Evolutionary conservation across 2,888 invertebrate genomes (phyloP).

Genomic region (Latheticus oryzae): DNA sequence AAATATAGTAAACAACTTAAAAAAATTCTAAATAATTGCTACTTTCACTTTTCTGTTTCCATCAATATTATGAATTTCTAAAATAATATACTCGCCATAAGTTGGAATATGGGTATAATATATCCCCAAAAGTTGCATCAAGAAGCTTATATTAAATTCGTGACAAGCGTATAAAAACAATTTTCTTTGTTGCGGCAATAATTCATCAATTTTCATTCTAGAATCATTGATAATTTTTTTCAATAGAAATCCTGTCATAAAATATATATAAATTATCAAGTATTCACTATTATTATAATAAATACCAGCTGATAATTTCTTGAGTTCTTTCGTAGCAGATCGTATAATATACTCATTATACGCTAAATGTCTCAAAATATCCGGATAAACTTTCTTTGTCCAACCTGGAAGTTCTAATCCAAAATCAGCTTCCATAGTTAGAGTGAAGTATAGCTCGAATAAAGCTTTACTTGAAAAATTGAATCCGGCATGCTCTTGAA

Average conservation of each 20-base stretch:
- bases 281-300: not conserved
- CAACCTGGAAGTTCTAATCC: conserved; percentile 64
- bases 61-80: conserved; percentile 55
- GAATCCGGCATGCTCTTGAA: conserved; percentile 47
- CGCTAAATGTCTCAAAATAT: conserved; percentile 58
- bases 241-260: conserved; percentile 59
- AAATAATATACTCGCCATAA: conserved; percentile 56
- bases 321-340: conserved; percentile 52
- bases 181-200: conserved; percentile 49
- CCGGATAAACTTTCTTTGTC: conserved; percentile 61
- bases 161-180: conserved; percentile 60
- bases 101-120: conserved; percentile 55
- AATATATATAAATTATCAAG: conserved; percentile 2
- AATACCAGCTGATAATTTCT: conserved; percentile 46
- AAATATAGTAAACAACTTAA: too few relatives aligned
- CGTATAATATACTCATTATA: conserved; percentile 60
- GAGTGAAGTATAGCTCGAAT: conserved; percentile 50
- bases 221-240: conserved; percentile 57
- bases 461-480: conserved; percentile 46
- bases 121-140: conserved; percentile 52
- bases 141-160: conserved; percentile 57
- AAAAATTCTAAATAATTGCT: conserved; percentile 10
- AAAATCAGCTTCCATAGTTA: conserved; percentile 53
- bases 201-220: conserved; percentile 48
- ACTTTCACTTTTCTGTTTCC: conserved; percentile 48